Evolutionary conservation across 2,888 invertebrate species (phyloP).

Genomic region (Encarsia formosa): DNA sequence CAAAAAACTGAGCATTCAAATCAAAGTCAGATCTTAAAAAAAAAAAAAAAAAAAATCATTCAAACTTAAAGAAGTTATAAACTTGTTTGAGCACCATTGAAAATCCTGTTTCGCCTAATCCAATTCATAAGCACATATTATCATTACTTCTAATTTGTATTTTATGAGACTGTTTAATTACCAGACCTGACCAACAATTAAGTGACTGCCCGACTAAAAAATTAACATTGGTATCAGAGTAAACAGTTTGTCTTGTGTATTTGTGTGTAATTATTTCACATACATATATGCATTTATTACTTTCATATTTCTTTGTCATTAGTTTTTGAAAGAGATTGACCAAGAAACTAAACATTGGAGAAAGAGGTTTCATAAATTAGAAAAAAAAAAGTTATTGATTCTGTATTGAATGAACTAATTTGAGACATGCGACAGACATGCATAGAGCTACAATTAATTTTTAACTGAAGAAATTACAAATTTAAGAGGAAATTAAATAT

Average conservation of each 20-base stretch:
- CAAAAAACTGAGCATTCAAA: no score
- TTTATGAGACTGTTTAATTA: not conserved
- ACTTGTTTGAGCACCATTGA: slow-evolving; percentile 23
- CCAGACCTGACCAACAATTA: slow-evolving; percentile 9
- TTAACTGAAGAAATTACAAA: slow-evolving; percentile 9
- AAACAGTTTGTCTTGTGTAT: slow-evolving; percentile 16
- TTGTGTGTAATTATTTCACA: slow-evolving; percentile 25
- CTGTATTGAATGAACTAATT: slow-evolving; percentile 13
- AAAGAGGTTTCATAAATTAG: slow-evolving; percentile 30
- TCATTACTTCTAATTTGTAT: slow-evolving; percentile 15
- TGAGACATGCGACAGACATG: slow-evolving; percentile 50
- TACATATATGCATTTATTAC: slow-evolving; percentile 1
- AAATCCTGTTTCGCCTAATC: slow-evolving; percentile 1
- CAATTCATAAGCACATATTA: slow-evolving; percentile 23
- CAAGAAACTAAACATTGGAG: slow-evolving; percentile 30
- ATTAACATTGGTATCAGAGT: not conserved
- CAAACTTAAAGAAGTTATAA: slow-evolving; percentile 10
- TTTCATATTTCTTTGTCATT: slow-evolving; percentile 8
- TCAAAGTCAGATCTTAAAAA: no score
- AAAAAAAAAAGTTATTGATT: slow-evolving; percentile 24
- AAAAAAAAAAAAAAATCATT: slow-evolving; percentile 27
- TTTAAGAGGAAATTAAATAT: slow-evolving; percentile 8
- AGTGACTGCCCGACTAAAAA: slow-evolving; percentile 12
- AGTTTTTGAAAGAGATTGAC: slow-evolving; percentile 25
- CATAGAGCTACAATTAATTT: slow-evolving; percentile 37